Conservation (phyloP, 2,113 vertebrate genomes). For the Muscicapa adusta region DNA sequence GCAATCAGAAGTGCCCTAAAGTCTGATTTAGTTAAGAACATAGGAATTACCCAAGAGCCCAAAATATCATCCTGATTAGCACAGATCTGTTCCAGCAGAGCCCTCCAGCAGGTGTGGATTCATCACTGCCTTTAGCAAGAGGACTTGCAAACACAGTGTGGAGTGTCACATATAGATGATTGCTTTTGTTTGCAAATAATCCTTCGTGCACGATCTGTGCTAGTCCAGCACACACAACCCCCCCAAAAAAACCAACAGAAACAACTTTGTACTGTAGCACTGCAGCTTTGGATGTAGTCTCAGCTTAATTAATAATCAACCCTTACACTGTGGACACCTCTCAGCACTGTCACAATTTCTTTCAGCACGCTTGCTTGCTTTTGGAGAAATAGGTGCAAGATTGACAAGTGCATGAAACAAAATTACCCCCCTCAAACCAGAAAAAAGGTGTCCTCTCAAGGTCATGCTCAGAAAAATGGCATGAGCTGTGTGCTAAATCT, state of each 20-base stretch:
- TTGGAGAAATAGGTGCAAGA: neutral
- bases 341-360: neutral
- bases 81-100: neutral
- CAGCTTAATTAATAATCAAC: constrained; percentile 31
- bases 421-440: constrained; percentile 27
- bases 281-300: neutral
- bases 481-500: constrained; percentile 41
- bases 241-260: neutral
- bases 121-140: neutral
- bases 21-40: neutral
- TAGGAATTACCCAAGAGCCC: neutral
- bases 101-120: neutral
- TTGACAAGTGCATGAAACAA: constrained; percentile 38
- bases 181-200: neutral
- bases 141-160: neutral
- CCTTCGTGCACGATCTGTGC: neutral
- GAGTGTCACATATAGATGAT: neutral
- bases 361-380: neutral
- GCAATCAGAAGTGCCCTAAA: neutral
- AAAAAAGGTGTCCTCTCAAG: constrained; percentile 49
- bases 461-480: constrained; percentile 27
- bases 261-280: neutral
- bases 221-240: neutral
- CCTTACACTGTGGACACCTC: neutral
- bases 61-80: neutral